phyloP scores from a whole-genome alignment of 2,888 invertebrate species.

The Oscheius sp. region DNA sequence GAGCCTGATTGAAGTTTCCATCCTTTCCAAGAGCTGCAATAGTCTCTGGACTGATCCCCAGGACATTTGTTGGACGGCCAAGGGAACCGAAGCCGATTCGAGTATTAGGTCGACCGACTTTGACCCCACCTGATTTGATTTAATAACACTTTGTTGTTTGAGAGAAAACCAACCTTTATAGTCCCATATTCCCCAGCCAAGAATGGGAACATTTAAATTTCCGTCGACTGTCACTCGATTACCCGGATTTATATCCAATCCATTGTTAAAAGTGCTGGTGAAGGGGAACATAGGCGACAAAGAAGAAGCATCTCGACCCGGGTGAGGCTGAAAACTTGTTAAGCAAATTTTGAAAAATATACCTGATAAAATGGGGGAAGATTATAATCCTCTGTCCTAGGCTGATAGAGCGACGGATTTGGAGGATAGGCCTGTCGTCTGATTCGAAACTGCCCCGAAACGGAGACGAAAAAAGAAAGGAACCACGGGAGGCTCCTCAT shows the following conservation, averaged over 20 bases:
- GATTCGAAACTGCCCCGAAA: not conserved
- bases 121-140: conserved; percentile 48
- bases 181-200: conserved; percentile 67
- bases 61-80: conserved; percentile 56
- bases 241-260: conserved; percentile 63
- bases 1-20: conserved; percentile 59
- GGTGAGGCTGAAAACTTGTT: conserved; percentile 54
- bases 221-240: conserved; percentile 60
- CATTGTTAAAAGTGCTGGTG: conserved; percentile 60
- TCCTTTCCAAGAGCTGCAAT: conserved; percentile 56
- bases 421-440: conserved; percentile 58
- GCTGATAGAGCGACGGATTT: conserved; percentile 60
- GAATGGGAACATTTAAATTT: conserved; percentile 60
- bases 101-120: conserved; percentile 58
- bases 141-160: not conserved
- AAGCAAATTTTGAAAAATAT: not conserved
- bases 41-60: conserved; percentile 59
- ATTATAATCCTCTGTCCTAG: conserved; percentile 61
- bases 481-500: too few relatives aligned
- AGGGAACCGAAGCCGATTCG: conserved; percentile 59
- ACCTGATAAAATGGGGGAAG: conserved; percentile 65
- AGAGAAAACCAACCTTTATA: conserved; percentile 47
- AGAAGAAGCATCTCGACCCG: conserved; percentile 62
- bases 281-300: conserved; percentile 63
- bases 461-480: too few relatives aligned